Percentiles rank a stretch among this genome's conserved stretches.
Conservation (phyloP, 1,140 invertebrate genomes). For the Aphaenogaster ashmeadi region DNA sequence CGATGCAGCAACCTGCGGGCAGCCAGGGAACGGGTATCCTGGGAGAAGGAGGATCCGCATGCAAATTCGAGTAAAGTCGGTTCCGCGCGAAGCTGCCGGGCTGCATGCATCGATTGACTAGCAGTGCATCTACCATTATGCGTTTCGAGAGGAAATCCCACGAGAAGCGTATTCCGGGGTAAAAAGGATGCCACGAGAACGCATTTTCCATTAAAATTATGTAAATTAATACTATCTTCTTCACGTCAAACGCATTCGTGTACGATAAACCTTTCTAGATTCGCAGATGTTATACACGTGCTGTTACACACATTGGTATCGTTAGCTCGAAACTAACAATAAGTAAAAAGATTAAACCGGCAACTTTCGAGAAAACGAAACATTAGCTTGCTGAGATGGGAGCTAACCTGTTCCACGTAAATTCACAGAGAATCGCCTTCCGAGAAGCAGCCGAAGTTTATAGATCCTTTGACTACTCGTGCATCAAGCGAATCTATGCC, state of each 20-base stretch:
- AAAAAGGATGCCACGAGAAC: slow-evolving; percentile 17
- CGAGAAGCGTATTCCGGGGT: slow-evolving; percentile 20
- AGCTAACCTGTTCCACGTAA: slow-evolving; percentile 37
- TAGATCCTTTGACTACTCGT: slow-evolving; percentile 57
- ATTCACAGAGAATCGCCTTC: slow-evolving; percentile 58
- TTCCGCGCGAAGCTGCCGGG: slow-evolving; percentile 49
- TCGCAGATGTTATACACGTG: background rate
- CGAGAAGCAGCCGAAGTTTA: slow-evolving; percentile 49
- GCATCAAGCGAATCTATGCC: slow-evolving; percentile 61
- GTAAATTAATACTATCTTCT: slow-evolving; percentile 26
- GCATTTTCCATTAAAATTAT: slow-evolving; percentile 35
- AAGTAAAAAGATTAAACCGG: slow-evolving; percentile 39
- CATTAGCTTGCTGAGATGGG: background rate
- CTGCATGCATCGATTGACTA: slow-evolving; percentile 60
- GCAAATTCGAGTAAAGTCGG: slow-evolving; percentile 73
- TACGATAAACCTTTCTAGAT: background rate
- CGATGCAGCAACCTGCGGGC: slow-evolving; percentile 61
- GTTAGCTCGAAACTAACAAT: background rate
- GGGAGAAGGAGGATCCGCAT: slow-evolving; percentile 69
- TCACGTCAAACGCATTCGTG: slow-evolving; percentile 5
- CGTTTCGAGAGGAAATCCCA: slow-evolving; percentile 53
- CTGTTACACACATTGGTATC: background rate
- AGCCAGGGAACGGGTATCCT: slow-evolving; percentile 51
- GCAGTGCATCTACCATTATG: slow-evolving; percentile 53
- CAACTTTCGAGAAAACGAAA: slow-evolving; percentile 16